phyloP scores from a whole-genome alignment of 2,113 vertebrate species.

The Larimichthys crocea region DNA sequence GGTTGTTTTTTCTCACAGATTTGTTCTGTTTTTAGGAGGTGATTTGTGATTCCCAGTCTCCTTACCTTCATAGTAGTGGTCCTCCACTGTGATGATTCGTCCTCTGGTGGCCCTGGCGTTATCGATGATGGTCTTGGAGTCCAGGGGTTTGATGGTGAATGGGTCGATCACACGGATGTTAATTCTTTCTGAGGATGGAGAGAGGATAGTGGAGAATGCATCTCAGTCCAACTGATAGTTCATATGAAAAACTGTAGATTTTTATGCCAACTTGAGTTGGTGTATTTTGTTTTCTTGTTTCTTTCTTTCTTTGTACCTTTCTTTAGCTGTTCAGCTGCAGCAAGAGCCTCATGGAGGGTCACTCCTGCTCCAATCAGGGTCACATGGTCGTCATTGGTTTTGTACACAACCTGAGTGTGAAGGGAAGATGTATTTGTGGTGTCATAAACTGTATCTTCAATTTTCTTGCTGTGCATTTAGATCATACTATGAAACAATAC shows the following conservation, averaged over 20 bases:
- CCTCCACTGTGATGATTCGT: constrained; percentile 94
- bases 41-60: not conserved
- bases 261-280: not conserved
- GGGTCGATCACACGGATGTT: constrained; percentile 91
- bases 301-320: constrained; percentile 83
- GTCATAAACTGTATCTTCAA: not conserved
- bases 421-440: not conserved
- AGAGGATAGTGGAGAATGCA: not conserved
- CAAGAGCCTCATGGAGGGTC: constrained; percentile 92
- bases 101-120: constrained; percentile 89
- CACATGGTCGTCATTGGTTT: constrained; percentile 93
- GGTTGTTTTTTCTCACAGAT: not conserved
- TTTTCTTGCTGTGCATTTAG: not conserved
- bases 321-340: constrained; percentile 91
- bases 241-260: not conserved
- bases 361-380: constrained; percentile 94
- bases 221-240: not conserved
- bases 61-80: constrained; percentile 95
- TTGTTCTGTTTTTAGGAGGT: not conserved
- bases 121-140: constrained; percentile 91
- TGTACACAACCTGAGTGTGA: constrained; percentile 87
- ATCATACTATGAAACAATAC: not conserved
- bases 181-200: constrained; percentile 86
- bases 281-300: not conserved
- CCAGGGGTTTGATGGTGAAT: constrained; percentile 96